Evolutionary conservation across 1,140 invertebrate species (phyloP), one percentile per base, ranked within the genome.

Genomic region (Drosophila bocqueti): DNA sequence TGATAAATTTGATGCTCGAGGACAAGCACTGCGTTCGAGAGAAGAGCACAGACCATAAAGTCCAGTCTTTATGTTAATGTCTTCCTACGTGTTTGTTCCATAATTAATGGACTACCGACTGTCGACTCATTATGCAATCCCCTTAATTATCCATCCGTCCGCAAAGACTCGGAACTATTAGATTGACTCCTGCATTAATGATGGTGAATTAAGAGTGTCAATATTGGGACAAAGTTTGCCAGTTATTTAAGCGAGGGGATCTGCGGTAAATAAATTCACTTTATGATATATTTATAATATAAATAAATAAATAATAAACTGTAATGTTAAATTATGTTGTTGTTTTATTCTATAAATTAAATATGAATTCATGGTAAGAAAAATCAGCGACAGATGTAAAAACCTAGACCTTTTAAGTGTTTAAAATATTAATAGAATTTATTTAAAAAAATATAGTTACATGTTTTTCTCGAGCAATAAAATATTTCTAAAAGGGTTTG

Each of bases 81-180:
- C 50, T 50, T 69, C 45, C 52, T 71, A 59, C 40, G 57, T 69
- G 50, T 79, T 64, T 59, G 45, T 34, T 45, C 36, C 45, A 71
- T 79, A 79, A 79, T 79, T 79, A 55, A 79, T 79, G 58, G 59
- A 69, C 55, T 50, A n/a, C 47, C 43, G 34, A 2, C 45, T 21
- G 45, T 18, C 36, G 15, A 7, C 36, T 46, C 34, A 42, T 54
- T 76, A 68, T 61, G 74, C 50, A 68, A 63, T 26, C 10, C 40
- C 11, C 24, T 10, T 40, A 73, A 59, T 50, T 36, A 62, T 62
- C 29, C 16, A 62, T 54, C 21, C 21, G 26, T 29, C 47, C 13
- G 29, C 36, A 38, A 40, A 40, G 26, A 74, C 40, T 15, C 38
- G 16, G 31, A 40, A 36, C 29, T 16, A 67, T 52, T 67, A 52